These are phyloP conservation scores for Hyles euphorbiae DNA, from an alignment of 1,140 invertebrate genomes.

Conservation along the genomic window DNA sequence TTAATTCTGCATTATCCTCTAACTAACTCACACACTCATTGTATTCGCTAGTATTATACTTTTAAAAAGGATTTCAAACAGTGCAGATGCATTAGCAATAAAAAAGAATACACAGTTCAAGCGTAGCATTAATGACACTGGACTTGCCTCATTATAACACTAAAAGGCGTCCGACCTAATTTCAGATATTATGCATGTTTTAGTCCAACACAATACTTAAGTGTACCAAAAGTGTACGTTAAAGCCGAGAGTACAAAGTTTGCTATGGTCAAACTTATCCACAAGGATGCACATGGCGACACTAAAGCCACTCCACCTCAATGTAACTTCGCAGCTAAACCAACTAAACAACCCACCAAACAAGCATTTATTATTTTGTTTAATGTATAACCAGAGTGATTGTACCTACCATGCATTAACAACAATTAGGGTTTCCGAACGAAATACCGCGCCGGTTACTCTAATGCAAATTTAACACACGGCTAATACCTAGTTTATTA, in stretches of 20 bases:
- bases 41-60: too few species aligned
- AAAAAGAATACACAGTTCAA: too few species aligned
- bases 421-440: too few species aligned
- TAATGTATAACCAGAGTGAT: conserved; percentile 18
- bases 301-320: conserved; percentile 47
- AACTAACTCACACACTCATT: too few species aligned
- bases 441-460: too few species aligned
- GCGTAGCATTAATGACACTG: background rate
- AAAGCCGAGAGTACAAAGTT: conserved; percentile 46
- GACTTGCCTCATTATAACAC: conserved; percentile 1
- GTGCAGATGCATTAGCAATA: too few species aligned
- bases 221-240: conserved; percentile 15
- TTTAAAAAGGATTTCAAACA: too few species aligned
- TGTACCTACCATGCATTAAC: background rate
- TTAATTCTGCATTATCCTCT: too few species aligned
- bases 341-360: conserved; percentile 28
- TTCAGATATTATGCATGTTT: conserved; percentile 12
- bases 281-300: conserved; percentile 43
- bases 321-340: conserved; percentile 43
- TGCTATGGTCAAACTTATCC: conserved; percentile 42
- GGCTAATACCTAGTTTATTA: too few species aligned
- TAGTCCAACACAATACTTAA: conserved; percentile 19
- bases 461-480: too few species aligned
- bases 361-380: conserved; percentile 32
- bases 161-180: background rate